Evolutionary conservation across 2,797 vertebrate species (phyloP).

Genomic region (Myripristis murdjan): DNA sequence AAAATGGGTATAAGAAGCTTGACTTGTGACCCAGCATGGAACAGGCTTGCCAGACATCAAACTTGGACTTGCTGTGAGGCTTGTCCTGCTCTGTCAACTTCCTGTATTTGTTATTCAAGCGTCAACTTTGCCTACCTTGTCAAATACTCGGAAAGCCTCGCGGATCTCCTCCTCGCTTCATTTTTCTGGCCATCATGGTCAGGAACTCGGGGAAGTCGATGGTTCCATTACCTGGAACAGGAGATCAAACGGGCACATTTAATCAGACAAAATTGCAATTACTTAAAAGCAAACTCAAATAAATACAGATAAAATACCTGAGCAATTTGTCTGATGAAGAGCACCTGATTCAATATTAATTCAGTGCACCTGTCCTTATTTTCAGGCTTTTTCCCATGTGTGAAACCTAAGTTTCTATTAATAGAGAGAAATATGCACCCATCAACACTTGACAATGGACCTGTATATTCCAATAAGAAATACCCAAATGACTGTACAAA

Average conservation of each 20-base stretch:
- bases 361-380: not conserved
- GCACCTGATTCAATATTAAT: slow-evolving; percentile 26
- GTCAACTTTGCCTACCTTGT: slow-evolving; percentile 89
- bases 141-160: slow-evolving; percentile 98
- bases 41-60: not conserved
- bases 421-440: no score
- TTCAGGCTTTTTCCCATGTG: not conserved
- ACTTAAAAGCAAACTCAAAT: slow-evolving; percentile 59
- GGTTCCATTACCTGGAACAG: slow-evolving; percentile 94
- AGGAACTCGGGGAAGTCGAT: slow-evolving; percentile 99
- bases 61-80: not conserved
- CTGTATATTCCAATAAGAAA: no score
- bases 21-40: not conserved
- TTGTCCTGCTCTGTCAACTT: not conserved
- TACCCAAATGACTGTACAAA: no score
- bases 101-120: not conserved
- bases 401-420: not conserved
- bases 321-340: slow-evolving; percentile 71
- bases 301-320: slow-evolving; percentile 40
- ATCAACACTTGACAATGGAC: no score
- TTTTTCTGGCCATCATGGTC: slow-evolving; percentile 99
- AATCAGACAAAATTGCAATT: slow-evolving; percentile 68
- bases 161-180: slow-evolving; percentile 99
- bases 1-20: not conserved
- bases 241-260: slow-evolving; percentile 57